Percentiles rank a stretch among this genome's conserved stretches.
Evolutionary conservation across 92 coral and sea anemone species (phyloP).

Genomic region (Nematostella vectensis): DNA sequence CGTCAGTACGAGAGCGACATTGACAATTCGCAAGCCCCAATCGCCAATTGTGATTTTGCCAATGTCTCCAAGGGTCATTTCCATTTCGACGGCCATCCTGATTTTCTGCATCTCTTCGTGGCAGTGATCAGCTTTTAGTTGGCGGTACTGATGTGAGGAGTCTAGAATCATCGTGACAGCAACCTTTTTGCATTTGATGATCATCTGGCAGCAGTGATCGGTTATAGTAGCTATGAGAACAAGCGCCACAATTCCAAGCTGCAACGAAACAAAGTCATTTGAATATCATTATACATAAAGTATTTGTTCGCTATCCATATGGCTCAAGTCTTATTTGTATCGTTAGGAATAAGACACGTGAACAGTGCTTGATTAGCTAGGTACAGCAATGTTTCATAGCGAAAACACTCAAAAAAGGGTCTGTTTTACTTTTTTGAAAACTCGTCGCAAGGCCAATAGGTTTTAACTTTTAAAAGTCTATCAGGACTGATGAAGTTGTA

Average conservation of each 20-base stretch:
- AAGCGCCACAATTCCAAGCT: conserved; percentile 81
- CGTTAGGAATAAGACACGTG: background rate
- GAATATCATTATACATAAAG: conserved; percentile 2
- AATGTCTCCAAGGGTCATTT: conserved; percentile 89
- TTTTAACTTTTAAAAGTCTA: too few species aligned
- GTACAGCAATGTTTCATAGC: too few species aligned
- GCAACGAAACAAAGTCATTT: conserved; percentile 1
- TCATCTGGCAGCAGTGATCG: conserved; percentile 86
- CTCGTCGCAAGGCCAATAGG: too few species aligned
- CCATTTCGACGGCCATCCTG: conserved; percentile 55
- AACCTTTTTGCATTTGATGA: conserved; percentile 86
- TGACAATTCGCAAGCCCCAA: conserved; percentile 82
- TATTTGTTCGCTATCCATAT: background rate
- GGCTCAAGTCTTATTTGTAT: background rate
- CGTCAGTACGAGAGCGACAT: conserved; percentile 72
- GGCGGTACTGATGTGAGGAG: conserved; percentile 65
- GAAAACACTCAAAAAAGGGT: too few species aligned
- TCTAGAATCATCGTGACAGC: conserved; percentile 77
- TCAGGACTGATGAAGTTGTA: too few species aligned
- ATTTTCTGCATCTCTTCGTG: conserved; percentile 50
- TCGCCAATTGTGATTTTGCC: conserved; percentile 77
- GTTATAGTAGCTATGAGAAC: conserved; percentile 74
- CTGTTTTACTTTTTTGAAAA: too few species aligned
- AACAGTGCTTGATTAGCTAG: background rate
- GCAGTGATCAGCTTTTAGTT: conserved; percentile 51